Evolutionary conservation across 2,888 invertebrate species (phyloP).

Genomic region (Troides oblongomaculatus): DNA sequence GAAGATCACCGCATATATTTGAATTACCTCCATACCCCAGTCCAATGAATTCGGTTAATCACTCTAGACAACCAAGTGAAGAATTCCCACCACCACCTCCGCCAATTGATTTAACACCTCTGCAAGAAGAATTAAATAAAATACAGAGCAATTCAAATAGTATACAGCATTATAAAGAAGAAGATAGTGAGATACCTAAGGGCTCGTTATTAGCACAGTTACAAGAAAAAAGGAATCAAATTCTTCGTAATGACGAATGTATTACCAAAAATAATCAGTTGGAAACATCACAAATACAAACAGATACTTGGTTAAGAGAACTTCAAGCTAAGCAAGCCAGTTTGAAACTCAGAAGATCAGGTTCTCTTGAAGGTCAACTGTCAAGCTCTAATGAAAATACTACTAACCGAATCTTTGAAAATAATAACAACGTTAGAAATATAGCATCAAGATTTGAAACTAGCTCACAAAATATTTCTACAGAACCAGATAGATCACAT

Average conservation of each 20-base stretch:
- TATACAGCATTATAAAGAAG: slow-evolving; percentile 46
- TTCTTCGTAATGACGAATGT: slow-evolving; percentile 71
- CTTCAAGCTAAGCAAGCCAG: slow-evolving; percentile 88
- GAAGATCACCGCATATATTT: slow-evolving; percentile 69
- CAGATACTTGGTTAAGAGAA: slow-evolving; percentile 87
- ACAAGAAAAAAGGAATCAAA: slow-evolving; percentile 83
- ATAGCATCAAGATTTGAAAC: slow-evolving; percentile 90
- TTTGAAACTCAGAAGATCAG: slow-evolving; percentile 64
- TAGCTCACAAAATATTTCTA: slow-evolving; percentile 47
- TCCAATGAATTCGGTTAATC: slow-evolving; percentile 86
- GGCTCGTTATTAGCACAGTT: slow-evolving; percentile 81
- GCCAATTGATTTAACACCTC: slow-evolving; percentile 84
- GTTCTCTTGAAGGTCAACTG: slow-evolving; percentile 62
- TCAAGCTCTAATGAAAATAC: slow-evolving; percentile 52
- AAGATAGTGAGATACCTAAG: slow-evolving; percentile 57
- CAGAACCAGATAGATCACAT: slow-evolving; percentile 63
- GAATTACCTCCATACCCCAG: slow-evolving; percentile 91
- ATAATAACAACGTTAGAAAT: slow-evolving; percentile 82
- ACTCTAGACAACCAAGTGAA: slow-evolving; percentile 92
- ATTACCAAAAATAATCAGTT: slow-evolving; percentile 50
- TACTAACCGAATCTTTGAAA: slow-evolving; percentile 35
- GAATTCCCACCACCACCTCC: slow-evolving; percentile 95
- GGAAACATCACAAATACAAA: slow-evolving; percentile 52
- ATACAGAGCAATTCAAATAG: slow-evolving; percentile 53
- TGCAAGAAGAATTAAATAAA: slow-evolving; percentile 81